These are phyloP conservation scores for Heliocidaris erythrogramma DNA, from an alignment of 35 echinoderm and acorn worm genomes.

Conservation along the genomic window DNA sequence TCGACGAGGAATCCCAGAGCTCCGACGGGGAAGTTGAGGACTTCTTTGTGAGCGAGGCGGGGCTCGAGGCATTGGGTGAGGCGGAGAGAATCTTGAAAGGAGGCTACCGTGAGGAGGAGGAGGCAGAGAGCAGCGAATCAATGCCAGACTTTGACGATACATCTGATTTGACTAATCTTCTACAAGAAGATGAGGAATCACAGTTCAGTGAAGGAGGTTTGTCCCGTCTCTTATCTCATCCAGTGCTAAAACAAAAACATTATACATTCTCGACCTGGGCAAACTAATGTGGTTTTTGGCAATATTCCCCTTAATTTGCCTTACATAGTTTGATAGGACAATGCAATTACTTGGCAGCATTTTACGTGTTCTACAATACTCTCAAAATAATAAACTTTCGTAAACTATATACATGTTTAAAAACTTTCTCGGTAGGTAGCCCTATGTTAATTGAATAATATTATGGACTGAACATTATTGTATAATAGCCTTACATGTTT, in stretches of 20 bases:
- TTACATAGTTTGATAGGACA: too few relatives aligned
- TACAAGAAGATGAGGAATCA: neutral
- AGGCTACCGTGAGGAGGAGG: neutral
- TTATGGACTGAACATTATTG: too few relatives aligned
- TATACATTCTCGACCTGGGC: too few relatives aligned
- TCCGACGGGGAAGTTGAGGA: slow-evolving; percentile 5
- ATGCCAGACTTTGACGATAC: slow-evolving; percentile 24
- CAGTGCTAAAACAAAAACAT: neutral
- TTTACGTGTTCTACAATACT: too few relatives aligned
- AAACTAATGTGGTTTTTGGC: too few relatives aligned
- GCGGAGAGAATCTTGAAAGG: slow-evolving; percentile 25
- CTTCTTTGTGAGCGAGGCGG: slow-evolving; percentile 20
- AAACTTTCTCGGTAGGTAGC: too few relatives aligned
- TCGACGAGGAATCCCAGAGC: neutral
- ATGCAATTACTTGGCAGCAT: too few relatives aligned
- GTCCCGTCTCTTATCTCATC: neutral
- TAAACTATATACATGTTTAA: too few relatives aligned
- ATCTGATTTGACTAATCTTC: slow-evolving; percentile 17
- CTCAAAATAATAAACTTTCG: too few relatives aligned
- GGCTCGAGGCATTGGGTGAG: slow-evolving; percentile 18
- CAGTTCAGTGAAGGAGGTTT: neutral
- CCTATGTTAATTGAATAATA: too few relatives aligned
- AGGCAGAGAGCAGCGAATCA: slow-evolving; percentile 27
- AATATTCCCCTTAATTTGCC: too few relatives aligned
- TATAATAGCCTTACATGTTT: too few relatives aligned